A percentile compares a stretch with the other conserved stretches of the same genome.
These are phyloP conservation scores for Graphium colonna DNA, from an alignment of 2,888 invertebrate genomes.

Conservation along the genomic window DNA sequence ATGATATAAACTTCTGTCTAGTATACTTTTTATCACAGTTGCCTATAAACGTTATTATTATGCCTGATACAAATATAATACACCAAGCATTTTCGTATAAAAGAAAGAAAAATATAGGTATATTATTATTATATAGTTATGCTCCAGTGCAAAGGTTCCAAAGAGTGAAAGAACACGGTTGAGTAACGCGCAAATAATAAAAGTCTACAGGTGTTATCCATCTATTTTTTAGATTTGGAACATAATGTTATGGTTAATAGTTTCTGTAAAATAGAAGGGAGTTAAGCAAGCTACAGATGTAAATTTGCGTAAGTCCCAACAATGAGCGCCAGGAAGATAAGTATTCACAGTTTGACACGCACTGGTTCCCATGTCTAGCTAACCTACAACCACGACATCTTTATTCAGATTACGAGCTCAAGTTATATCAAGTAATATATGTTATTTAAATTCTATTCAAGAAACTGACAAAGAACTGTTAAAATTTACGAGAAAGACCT, in stretches of 20 bases:
- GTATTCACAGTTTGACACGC: constrained; percentile 56
- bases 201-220: background rate
- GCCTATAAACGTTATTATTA: too few species aligned
- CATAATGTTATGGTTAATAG: constrained; percentile 6
- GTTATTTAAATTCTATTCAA: constrained; percentile 35
- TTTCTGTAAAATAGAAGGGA: constrained; percentile 32
- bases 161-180: constrained; percentile 16
- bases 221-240: too few species aligned
- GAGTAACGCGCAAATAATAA: constrained; percentile 12
- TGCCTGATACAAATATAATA: too few species aligned
- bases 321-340: constrained; percentile 48
- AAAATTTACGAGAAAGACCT: too few species aligned
- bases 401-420: constrained; percentile 25
- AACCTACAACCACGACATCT: constrained; percentile 40
- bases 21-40: too few species aligned
- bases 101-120: background rate
- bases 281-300: constrained; percentile 40
- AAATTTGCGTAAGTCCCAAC: constrained; percentile 27
- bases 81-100: too few species aligned
- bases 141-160: constrained; percentile 1
- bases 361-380: constrained; percentile 55
- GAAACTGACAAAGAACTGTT: too few species aligned
- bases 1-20: too few species aligned
- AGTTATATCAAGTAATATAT: too few species aligned
- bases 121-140: constrained; percentile 1